These are phyloP conservation scores for Tringa solitaria DNA, from an alignment of 2,113 vertebrate genomes.

Conservation along the genomic window DNA sequence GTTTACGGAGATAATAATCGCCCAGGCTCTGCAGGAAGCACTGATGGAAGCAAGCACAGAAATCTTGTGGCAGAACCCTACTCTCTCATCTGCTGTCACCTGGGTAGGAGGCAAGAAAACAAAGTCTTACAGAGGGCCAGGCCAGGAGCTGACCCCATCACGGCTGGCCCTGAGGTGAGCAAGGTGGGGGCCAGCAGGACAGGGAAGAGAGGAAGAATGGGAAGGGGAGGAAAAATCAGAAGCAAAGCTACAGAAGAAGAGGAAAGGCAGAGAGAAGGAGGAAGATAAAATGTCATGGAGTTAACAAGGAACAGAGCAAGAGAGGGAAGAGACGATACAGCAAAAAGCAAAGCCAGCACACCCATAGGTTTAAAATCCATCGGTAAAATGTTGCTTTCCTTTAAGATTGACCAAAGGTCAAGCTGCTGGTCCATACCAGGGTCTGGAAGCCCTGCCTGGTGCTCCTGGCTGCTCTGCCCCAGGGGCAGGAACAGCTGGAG, in stretches of 20 bases:
- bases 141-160: not conserved
- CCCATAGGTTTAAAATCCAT: not conserved
- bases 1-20: slow-evolving; percentile 44
- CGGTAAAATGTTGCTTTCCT: not conserved
- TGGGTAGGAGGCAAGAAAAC: not conserved
- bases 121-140: not conserved
- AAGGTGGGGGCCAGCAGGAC: not conserved
- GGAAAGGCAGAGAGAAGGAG: not conserved
- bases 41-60: not conserved
- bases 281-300: not conserved
- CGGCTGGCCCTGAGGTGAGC: not conserved
- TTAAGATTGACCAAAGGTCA: not conserved
- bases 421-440: not conserved
- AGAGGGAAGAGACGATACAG: fast-evolving
- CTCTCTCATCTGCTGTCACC: not conserved
- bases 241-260: not conserved
- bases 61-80: not conserved
- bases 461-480: not conserved
- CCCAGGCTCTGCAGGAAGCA: not conserved
- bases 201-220: fast-evolving
- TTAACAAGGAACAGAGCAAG: not conserved
- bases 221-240: not conserved
- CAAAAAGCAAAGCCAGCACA: not conserved
- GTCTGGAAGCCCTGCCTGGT: not conserved
- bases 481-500: not conserved